Conservation (phyloP, 2,797 vertebrate species). For the Rhabdophis nuchalis region DNA sequence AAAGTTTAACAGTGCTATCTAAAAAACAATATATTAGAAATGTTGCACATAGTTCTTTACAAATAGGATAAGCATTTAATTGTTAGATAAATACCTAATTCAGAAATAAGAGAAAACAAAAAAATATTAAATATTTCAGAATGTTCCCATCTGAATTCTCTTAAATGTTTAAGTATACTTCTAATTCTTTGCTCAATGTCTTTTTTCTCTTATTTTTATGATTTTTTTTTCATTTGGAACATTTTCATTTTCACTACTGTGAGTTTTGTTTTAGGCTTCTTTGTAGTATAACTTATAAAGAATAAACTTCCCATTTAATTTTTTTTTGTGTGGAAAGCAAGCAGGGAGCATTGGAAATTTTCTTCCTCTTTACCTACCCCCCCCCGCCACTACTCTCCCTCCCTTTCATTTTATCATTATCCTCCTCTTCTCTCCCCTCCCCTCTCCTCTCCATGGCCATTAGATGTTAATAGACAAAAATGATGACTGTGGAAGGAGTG, state of each 20-base stretch:
- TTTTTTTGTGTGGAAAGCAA: neutral
- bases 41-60: neutral
- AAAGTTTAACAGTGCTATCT: too few relatives aligned
- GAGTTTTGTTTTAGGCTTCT: neutral
- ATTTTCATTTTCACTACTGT: neutral
- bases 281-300: neutral
- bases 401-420: too few relatives aligned
- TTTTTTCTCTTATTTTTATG: neutral
- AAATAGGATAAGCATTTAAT: neutral
- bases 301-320: neutral
- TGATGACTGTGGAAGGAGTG: neutral
- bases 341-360: neutral
- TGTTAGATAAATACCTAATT: neutral
- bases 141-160: neutral
- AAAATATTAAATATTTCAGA: neutral
- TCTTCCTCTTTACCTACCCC: too few relatives aligned
- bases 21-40: neutral
- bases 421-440: too few relatives aligned
- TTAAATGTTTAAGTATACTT: neutral
- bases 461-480: neutral
- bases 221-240: neutral
- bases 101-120: neutral
- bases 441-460: too few relatives aligned
- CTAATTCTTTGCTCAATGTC: neutral
- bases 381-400: too few relatives aligned